Evolutionary conservation across 2,888 invertebrate species (phyloP).

Genomic region (Chorisops tibialis): DNA sequence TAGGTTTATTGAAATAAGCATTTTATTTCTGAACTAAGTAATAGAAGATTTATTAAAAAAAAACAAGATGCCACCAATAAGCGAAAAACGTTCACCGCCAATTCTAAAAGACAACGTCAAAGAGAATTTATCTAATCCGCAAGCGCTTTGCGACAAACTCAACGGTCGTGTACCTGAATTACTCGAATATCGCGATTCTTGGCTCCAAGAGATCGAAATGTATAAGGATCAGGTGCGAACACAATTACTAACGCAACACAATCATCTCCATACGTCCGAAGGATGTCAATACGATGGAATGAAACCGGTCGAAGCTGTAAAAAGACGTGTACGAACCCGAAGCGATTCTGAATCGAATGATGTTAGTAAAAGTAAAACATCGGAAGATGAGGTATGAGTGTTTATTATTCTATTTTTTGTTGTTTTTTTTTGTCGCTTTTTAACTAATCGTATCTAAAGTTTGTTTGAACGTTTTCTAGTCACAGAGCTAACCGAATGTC

Average conservation of each 20-base stretch:
- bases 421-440: neutral
- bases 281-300: constrained; percentile 13
- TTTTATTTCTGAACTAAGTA: no score
- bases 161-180: constrained; percentile 42
- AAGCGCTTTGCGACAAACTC: constrained; percentile 18
- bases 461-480: neutral
- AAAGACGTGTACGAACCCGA: constrained; percentile 35
- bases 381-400: constrained; percentile 17
- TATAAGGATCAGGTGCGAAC: constrained; percentile 47
- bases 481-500: neutral
- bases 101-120: constrained; percentile 30
- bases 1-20: no score
- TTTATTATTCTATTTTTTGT: neutral
- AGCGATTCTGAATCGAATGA: constrained; percentile 38
- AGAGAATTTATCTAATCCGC: constrained; percentile 28
- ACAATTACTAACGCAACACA: constrained; percentile 39
- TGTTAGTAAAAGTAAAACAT: constrained; percentile 4
- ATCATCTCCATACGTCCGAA: constrained; percentile 39
- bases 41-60: constrained; percentile 1
- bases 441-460: neutral
- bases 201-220: constrained; percentile 49
- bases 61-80: constrained; percentile 49
- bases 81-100: constrained; percentile 45
- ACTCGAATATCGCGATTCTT: constrained; percentile 50
- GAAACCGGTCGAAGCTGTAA: constrained; percentile 4